These are phyloP conservation scores for Andrena chrysosceles DNA, from an alignment of 2,888 invertebrate genomes.

Conservation along the genomic window DNA sequence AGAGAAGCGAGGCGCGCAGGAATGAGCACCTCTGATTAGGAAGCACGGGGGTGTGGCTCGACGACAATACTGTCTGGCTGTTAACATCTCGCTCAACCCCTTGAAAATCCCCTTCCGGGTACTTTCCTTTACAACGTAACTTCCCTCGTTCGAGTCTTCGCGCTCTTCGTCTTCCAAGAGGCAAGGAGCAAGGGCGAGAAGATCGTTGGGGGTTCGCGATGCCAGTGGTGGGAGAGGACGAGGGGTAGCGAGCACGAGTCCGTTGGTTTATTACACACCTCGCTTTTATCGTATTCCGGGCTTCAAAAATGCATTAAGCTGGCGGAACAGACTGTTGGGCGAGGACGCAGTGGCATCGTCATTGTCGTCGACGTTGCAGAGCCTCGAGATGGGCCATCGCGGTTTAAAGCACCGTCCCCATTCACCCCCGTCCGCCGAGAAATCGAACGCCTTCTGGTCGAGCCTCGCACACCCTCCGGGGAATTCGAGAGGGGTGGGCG, in stretches of 20 bases:
- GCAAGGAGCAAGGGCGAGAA: not conserved
- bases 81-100: conserved; percentile 75
- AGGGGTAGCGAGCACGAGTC: not conserved
- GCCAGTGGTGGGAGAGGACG: not conserved
- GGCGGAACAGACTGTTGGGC: conserved; percentile 57
- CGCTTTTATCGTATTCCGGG: conserved; percentile 73
- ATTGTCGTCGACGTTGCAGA: conserved; percentile 43
- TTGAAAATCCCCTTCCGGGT: conserved; percentile 71
- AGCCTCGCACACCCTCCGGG: not conserved
- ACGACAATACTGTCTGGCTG: conserved; percentile 77
- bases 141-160: conserved; percentile 28
- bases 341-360: conserved; percentile 31
- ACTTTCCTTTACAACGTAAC: conserved; percentile 73
- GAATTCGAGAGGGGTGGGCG: not conserved
- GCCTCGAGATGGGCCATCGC: conserved; percentile 69
- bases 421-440: conserved; percentile 22
- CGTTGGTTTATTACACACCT: conserved; percentile 68
- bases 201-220: not conserved
- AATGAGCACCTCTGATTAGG: conserved; percentile 72
- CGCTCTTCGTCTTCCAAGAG: conserved; percentile 19
- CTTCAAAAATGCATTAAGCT: conserved; percentile 74
- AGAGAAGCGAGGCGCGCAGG: not conserved
- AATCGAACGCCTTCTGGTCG: conserved; percentile 42
- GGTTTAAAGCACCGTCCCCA: conserved; percentile 65
- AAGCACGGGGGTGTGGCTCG: conserved; percentile 66